phyloP scores from a whole-genome alignment of 2,113 vertebrate genomes.

The Ifrita kowaldi region DNA sequence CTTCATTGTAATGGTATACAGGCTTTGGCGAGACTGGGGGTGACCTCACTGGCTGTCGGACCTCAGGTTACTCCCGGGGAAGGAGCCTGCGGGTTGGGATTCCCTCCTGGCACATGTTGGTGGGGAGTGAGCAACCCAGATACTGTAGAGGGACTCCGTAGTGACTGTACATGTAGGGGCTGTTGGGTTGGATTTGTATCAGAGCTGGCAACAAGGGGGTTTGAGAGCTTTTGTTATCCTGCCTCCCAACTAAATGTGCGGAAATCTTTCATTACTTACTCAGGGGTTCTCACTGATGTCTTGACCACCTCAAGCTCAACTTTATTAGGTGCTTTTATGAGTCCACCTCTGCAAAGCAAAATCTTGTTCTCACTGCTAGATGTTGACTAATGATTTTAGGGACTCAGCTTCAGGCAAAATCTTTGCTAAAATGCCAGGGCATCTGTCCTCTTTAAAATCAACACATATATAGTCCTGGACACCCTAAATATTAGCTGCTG shows the following conservation, averaged over 20 bases:
- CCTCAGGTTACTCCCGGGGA: conserved; percentile 35
- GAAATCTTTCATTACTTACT: not conserved
- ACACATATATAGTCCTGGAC: not conserved
- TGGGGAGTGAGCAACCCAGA: not conserved
- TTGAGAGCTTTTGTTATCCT: not conserved
- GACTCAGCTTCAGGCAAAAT: not conserved
- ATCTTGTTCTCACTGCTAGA: not conserved
- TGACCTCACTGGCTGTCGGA: conserved; percentile 76
- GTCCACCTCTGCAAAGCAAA: not conserved
- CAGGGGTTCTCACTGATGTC: not conserved
- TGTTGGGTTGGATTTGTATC: not conserved
- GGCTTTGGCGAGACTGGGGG: conserved; percentile 70
- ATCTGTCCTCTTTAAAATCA: not conserved
- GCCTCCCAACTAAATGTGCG: not conserved
- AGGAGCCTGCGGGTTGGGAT: conserved; percentile 35
- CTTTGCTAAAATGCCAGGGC: not conserved
- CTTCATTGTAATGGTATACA: conserved; percentile 77
- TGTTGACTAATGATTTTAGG: not conserved
- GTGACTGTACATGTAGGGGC: not conserved
- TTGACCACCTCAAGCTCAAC: not conserved
- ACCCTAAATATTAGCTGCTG: not conserved
- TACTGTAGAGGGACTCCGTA: not conserved
- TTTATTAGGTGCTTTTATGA: not conserved
- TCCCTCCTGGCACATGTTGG: not conserved
- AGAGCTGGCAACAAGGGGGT: not conserved